Evolutionary conservation across 2,888 invertebrate genomes (phyloP).

Genomic region (Meiosimyza decipiens): DNA sequence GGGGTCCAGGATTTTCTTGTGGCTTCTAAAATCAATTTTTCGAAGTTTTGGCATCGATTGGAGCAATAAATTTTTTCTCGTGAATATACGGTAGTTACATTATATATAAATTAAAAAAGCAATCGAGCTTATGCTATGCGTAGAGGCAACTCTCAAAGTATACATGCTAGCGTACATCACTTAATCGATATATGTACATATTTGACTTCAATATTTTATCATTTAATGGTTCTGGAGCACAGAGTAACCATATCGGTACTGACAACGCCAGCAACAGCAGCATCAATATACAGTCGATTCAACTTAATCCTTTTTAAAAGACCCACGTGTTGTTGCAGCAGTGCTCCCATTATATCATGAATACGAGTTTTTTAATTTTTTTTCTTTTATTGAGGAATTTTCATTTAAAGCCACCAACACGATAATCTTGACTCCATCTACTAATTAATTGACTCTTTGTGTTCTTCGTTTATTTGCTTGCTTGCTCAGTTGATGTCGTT

Average conservation of each 20-base stretch:
- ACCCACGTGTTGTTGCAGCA: background rate
- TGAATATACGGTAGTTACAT: too few relatives aligned
- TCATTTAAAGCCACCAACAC: slow-evolving; percentile 43
- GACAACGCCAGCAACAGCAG: slow-evolving; percentile 25
- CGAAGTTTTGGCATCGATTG: too few relatives aligned
- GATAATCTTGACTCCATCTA: slow-evolving; percentile 66
- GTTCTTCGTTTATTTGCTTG: slow-evolving; percentile 47
- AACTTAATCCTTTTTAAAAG: background rate
- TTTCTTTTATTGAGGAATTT: slow-evolving; percentile 29
- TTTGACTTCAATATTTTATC: slow-evolving; percentile 46
- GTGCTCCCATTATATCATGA: too few relatives aligned
- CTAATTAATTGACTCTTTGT: slow-evolving; percentile 68
- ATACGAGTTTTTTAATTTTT: slow-evolving; percentile 18
- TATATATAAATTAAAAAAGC: too few relatives aligned
- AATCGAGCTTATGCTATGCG: too few relatives aligned
- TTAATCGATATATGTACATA: background rate
- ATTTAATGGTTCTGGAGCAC: slow-evolving; percentile 55
- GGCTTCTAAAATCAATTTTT: too few relatives aligned
- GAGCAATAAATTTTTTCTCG: too few relatives aligned
- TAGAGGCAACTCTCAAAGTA: too few relatives aligned
- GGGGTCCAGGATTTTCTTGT: too few relatives aligned
- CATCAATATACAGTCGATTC: slow-evolving; percentile 23
- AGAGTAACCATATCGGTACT: slow-evolving; percentile 34
- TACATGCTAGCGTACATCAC: too few relatives aligned
- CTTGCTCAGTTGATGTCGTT: slow-evolving; percentile 21